phyloP scores from a whole-genome alignment of 2,113 vertebrate species.

The Grammomys dolichurus region DNA sequence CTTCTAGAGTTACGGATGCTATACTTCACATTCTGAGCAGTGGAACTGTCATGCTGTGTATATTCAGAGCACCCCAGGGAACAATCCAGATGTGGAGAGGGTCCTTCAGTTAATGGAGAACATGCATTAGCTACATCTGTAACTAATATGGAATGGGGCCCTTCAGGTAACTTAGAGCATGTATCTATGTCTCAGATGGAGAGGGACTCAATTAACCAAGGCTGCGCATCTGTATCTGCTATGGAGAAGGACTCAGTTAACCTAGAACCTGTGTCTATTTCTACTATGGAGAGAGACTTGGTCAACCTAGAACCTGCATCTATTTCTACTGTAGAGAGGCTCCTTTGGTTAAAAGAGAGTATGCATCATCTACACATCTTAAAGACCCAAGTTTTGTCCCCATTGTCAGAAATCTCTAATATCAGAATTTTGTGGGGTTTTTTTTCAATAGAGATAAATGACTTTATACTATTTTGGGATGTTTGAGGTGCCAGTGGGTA shows the following conservation, averaged over 20 bases:
- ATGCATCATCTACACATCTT: neutral
- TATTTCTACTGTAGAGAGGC: neutral
- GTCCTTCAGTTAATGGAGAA: neutral
- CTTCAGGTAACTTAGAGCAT: too few species aligned
- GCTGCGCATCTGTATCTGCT: neutral
- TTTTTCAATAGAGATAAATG: slow-evolving; percentile 50
- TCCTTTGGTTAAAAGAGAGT: neutral
- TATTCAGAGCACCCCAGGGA: neutral
- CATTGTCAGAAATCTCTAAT: neutral
- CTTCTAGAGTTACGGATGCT: neutral
- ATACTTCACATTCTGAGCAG: neutral
- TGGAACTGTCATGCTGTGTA: accelerated
- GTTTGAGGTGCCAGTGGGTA: slow-evolving; percentile 69
- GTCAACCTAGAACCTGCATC: neutral
- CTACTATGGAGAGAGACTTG: too few species aligned
- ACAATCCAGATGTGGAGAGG: neutral
- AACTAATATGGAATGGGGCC: too few species aligned
- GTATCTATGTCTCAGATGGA: neutral
- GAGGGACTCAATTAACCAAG: neutral
- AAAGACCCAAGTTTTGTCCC: neutral
- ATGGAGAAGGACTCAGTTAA: neutral
- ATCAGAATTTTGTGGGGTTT: neutral
- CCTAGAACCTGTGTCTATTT: neutral
- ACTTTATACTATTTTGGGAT: slow-evolving; percentile 55
- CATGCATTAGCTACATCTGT: too few species aligned